These are phyloP conservation scores for Fistularia tabacaria DNA, from an alignment of 2,797 vertebrate species.

Conservation along the genomic window DNA sequence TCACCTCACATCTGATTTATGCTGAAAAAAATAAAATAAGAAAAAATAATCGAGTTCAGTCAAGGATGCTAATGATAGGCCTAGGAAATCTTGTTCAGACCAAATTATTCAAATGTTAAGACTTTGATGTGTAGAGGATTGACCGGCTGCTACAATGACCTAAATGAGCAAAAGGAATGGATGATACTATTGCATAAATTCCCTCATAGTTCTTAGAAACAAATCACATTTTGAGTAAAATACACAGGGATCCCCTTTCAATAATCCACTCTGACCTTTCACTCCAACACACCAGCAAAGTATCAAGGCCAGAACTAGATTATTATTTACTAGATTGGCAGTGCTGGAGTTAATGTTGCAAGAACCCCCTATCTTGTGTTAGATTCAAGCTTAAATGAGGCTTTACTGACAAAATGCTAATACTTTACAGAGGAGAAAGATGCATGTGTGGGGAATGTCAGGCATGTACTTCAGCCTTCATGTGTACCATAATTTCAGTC, in stretches of 20 bases:
- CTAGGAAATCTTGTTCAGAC: too few species aligned
- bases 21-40: too few species aligned
- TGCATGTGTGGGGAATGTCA: constrained; percentile 67
- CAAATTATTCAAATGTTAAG: too few species aligned
- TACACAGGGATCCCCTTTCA: constrained; percentile 3
- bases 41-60: too few species aligned
- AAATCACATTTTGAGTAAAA: constrained; percentile 1
- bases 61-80: too few species aligned
- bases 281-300: constrained; percentile 47
- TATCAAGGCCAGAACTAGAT: constrained; percentile 76
- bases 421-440: constrained; percentile 69
- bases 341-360: constrained; percentile 88
- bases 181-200: constrained; percentile 34
- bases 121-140: too few species aligned
- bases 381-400: constrained; percentile 83
- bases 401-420: constrained; percentile 81
- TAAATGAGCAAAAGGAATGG: too few species aligned
- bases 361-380: constrained; percentile 79
- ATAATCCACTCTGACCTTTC: neutral
- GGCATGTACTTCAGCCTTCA: constrained; percentile 60
- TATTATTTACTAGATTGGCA: constrained; percentile 86
- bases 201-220: constrained; percentile 34
- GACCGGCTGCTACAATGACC: too few species aligned
- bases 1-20: too few species aligned
- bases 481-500: constrained; percentile 58